These are phyloP conservation scores for Calameuta filiformis DNA, from an alignment of 2,888 invertebrate species.

Conservation along the genomic window DNA sequence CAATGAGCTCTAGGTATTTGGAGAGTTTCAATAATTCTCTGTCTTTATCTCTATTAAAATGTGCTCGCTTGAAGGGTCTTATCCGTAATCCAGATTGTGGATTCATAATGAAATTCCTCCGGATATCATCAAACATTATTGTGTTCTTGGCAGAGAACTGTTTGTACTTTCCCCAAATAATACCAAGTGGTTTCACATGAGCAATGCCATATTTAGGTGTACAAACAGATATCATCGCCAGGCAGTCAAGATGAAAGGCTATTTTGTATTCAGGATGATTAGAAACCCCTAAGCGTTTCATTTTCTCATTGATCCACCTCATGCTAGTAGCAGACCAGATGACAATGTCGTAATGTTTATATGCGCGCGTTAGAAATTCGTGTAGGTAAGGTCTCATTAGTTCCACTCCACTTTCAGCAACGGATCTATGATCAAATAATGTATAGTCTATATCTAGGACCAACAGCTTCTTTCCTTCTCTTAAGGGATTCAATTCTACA, in stretches of 20 bases:
- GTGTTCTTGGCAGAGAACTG: constrained; percentile 92
- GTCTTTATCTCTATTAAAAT: constrained; percentile 86
- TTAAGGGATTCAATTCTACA: constrained; percentile 81
- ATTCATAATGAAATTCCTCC: constrained; percentile 97
- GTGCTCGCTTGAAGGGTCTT: constrained; percentile 90
- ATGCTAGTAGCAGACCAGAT: constrained; percentile 99
- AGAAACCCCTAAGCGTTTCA: constrained; percentile 90
- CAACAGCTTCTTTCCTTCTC: constrained; percentile 88
- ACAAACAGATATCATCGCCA: constrained; percentile 96
- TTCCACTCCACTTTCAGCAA: constrained; percentile 88
- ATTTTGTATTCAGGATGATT: constrained; percentile 89
- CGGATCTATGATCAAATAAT: constrained; percentile 93
- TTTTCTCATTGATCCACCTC: constrained; percentile 99
- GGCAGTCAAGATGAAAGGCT: constrained; percentile 89
- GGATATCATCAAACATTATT: constrained; percentile 97
- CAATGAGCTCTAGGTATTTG: constrained; percentile 85
- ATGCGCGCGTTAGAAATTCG: constrained; percentile 90
- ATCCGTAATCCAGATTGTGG: constrained; percentile 93
- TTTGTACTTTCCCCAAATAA: constrained; percentile 95
- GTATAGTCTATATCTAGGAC: constrained; percentile 98
- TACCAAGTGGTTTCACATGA: constrained; percentile 94
- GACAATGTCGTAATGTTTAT: constrained; percentile 93
- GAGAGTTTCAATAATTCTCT: constrained; percentile 84
- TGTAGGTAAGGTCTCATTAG: constrained; percentile 96
- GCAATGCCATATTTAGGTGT: constrained; percentile 91